Conservation (phyloP, 2,888 invertebrate genomes). For the Agrotis segetum region DNA sequence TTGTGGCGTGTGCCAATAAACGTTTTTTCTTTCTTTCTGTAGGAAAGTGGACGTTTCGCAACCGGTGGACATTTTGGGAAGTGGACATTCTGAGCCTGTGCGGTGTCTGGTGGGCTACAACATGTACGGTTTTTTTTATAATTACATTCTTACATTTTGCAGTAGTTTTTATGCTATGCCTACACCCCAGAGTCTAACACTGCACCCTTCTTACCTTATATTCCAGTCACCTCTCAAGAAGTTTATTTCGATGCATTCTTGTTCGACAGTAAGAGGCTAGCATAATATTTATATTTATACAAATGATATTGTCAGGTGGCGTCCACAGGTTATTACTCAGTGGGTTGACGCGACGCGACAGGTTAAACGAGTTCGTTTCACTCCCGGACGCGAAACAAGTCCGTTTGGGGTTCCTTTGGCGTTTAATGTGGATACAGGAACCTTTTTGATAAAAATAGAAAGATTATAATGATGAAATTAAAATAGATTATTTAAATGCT, state of each 20-base stretch:
- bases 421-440: constrained; percentile 2
- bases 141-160: too few species aligned
- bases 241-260: not conserved
- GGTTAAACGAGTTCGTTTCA: constrained; percentile 81
- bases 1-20: too few species aligned
- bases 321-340: constrained; percentile 73
- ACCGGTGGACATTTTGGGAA: too few species aligned
- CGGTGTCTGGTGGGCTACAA: too few species aligned
- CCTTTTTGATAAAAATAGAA: not conserved
- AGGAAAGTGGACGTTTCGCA: too few species aligned
- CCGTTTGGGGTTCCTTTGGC: constrained; percentile 68
- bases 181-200: too few species aligned
- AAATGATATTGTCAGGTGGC: constrained; percentile 64
- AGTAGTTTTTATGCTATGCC: too few species aligned
- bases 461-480: too few species aligned
- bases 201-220: too few species aligned
- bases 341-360: constrained; percentile 71
- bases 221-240: not conserved
- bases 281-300: constrained; percentile 30
- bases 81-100: too few species aligned
- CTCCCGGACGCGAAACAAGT: constrained; percentile 77
- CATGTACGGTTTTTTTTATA: too few species aligned
- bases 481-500: not conserved
- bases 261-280: not conserved
- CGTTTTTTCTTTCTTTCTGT: too few species aligned